Percentiles rank a stretch among this genome's conserved stretches.
Evolutionary conservation across 2,113 vertebrate species (phyloP).

Genomic region (Danionella cerebrum): DNA sequence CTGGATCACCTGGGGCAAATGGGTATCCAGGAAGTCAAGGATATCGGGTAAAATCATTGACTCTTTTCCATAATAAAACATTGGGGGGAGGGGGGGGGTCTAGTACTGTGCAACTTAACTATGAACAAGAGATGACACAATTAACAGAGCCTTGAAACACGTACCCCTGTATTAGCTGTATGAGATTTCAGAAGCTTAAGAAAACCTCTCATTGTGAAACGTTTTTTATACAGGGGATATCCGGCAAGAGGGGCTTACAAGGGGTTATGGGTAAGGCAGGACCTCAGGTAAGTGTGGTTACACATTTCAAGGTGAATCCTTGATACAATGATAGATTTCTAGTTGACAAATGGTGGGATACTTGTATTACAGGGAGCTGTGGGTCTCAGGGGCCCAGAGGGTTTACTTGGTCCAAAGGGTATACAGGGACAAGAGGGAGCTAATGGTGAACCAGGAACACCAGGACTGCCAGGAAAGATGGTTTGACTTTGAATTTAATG

Average conservation of each 20-base stretch:
- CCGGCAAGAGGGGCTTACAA: slow-evolving; percentile 56
- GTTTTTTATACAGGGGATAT: slow-evolving; percentile 51
- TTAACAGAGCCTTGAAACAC: no score
- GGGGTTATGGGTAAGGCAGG: slow-evolving; percentile 62
- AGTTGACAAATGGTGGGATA: neutral
- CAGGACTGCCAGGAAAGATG: slow-evolving; percentile 56
- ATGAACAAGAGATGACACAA: neutral
- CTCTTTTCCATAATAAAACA: neutral
- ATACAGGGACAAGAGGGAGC: slow-evolving; percentile 51
- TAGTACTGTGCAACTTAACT: neutral
- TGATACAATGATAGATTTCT: neutral
- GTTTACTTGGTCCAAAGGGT: slow-evolving; percentile 53
- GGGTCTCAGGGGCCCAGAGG: slow-evolving; percentile 50
- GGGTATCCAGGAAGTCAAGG: slow-evolving; percentile 59
- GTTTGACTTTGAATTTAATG: slow-evolving; percentile 39
- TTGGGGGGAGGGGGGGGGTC: neutral
- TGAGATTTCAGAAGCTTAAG: neutral
- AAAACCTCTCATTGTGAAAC: neutral
- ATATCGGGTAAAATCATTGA: slow-evolving; percentile 48
- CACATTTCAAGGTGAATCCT: neutral
- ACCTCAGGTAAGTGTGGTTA: slow-evolving; percentile 48
- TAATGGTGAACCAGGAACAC: slow-evolving; percentile 55
- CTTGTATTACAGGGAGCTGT: slow-evolving; percentile 43
- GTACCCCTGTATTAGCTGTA: no score
- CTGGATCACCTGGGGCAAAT: slow-evolving; percentile 49